Conservation (phyloP, 2,797 vertebrate species). For the Paratrypauchen microcephalus region DNA sequence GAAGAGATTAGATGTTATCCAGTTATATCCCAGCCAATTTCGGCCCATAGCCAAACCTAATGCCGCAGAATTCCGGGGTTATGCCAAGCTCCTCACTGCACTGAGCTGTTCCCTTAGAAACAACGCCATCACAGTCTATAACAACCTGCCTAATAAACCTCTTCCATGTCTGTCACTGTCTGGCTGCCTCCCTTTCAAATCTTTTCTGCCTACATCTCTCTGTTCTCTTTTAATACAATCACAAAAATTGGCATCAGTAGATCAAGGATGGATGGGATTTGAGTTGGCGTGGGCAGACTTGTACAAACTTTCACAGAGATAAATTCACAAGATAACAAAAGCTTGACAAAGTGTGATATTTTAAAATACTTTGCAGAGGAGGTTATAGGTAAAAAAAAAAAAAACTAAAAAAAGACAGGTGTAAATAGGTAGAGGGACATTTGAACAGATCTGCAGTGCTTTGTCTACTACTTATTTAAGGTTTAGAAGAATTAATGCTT, state of each 20-base stretch:
- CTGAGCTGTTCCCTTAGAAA: conserved; percentile 71
- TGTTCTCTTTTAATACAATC: conserved; percentile 9
- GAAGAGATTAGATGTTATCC: conserved; percentile 79
- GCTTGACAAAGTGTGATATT: background rate
- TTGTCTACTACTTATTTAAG: background rate
- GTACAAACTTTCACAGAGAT: background rate
- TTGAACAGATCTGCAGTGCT: background rate
- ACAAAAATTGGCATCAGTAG: conserved; percentile 16
- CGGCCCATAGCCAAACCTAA: conserved; percentile 70
- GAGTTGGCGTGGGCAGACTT: conserved; percentile 10
- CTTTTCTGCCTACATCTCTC: conserved; percentile 20
- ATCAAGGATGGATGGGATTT: conserved; percentile 8
- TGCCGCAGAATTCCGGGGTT: conserved; percentile 68
- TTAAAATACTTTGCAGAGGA: background rate
- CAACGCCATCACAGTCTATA: conserved; percentile 63
- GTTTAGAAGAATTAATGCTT: background rate
- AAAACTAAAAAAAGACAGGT: background rate
- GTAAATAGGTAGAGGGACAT: background rate
- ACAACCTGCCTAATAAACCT: conserved; percentile 57
- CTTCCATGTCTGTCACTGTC: conserved; percentile 15
- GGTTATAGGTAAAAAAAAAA: background rate
- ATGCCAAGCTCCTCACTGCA: conserved; percentile 57
- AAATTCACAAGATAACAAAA: conserved; percentile 11
- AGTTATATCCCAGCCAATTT: conserved; percentile 74
- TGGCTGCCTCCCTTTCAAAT: conserved; percentile 20